Evolutionary conservation across 2,113 vertebrate species (phyloP), one percentile per base, ranked within the genome.

Genomic region (Xiphophorus maculatus): DNA sequence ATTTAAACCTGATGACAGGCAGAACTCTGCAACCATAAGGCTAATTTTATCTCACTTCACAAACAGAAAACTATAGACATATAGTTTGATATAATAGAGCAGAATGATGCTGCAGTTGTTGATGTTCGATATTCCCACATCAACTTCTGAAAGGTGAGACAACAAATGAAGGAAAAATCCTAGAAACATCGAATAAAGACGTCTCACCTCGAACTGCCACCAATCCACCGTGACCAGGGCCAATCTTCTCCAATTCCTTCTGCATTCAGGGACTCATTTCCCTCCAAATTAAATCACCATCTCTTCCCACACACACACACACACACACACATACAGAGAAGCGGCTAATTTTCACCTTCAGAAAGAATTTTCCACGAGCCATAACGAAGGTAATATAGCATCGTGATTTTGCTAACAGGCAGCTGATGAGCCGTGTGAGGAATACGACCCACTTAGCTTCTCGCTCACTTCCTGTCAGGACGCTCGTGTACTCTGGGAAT

Each of bases 201-300:
- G 81, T 63, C 71, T 79, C 32, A 66, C 65, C 65, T 68, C 51
- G 1, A 48, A 65, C 81, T 69, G 61, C 66, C 14, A 42, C 74
- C 76, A 70, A 84, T 74, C 51, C 64, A 25, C 66, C 44, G 15
- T 62, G 19, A 77, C 60, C 66, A 40, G 35, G 63, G 27, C 51
- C 40, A 42, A 42, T 42, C 11, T 42, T 15, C 40, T 14, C 40
- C 12, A 71, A 44, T 82, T 66, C 61, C 66, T 80, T 76, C 66
- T 73, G 74, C 35, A 29, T 76, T 87, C 85, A 90, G 87, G 73
- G 79, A 83, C 71, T 69, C 13, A 78, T 88, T 84, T 88, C 42
- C 54, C 65, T 75, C 40, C 40, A 74, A 86, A 87, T 91, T 44
- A 85, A 90, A 75, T 82, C 74, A 81, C 35, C 44, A 14, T 71